phyloP scores from a whole-genome alignment of 2,888 invertebrate genomes.

The Drosophila phalerata region DNA sequence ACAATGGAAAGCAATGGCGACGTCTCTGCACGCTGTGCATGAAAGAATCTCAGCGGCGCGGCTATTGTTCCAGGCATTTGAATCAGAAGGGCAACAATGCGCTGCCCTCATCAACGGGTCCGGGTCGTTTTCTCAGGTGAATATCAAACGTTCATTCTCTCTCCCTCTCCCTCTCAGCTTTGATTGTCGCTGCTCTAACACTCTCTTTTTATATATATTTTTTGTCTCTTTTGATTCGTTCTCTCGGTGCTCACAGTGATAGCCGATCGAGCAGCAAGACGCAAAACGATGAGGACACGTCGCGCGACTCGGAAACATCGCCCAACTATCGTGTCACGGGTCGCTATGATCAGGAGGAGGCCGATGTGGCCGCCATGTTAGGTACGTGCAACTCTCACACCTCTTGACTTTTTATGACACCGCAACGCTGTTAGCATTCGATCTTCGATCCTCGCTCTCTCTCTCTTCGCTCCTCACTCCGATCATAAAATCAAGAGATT shows the following conservation, averaged over 20 bases:
- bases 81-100: conserved; percentile 93
- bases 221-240: conserved; percentile 5
- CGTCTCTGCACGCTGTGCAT: conserved; percentile 98
- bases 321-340: conserved; percentile 94
- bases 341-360: conserved; percentile 96
- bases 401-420: conserved; percentile 61
- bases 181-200: conserved; percentile 22
- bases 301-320: conserved; percentile 94
- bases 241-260: conserved; percentile 76
- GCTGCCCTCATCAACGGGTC: conserved; percentile 84
- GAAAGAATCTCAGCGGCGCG: conserved; percentile 98
- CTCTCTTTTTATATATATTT: not conserved
- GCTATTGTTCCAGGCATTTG: conserved; percentile 98
- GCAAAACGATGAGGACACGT: conserved; percentile 92
- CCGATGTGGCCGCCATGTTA: conserved; percentile 98
- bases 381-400: conserved; percentile 87
- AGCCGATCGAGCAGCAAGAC: conserved; percentile 86
- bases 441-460: not conserved
- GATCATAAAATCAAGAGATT: conserved; percentile 44
- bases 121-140: conserved; percentile 85
- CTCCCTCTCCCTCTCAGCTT: too few relatives aligned
- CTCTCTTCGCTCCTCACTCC: conserved; percentile 9
- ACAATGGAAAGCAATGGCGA: conserved; percentile 99
- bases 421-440: too few relatives aligned
- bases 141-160: conserved; percentile 17